Evolutionary conservation across 2,797 vertebrate species (phyloP).

Genomic region (Morelia viridis): DNA sequence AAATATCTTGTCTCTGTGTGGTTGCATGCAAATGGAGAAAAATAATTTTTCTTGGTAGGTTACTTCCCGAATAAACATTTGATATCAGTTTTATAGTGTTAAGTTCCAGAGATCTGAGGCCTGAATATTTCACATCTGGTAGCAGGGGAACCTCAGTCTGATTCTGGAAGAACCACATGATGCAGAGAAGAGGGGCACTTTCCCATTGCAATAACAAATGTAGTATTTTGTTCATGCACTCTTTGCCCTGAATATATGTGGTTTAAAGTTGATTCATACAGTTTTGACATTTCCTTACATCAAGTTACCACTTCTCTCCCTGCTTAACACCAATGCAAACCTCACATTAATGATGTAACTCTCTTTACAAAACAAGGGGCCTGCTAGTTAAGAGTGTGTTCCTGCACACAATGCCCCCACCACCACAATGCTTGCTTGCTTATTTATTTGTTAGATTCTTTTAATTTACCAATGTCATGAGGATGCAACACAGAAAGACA

Average conservation of each 20-base stretch:
- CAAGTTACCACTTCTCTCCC: neutral
- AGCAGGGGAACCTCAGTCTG: neutral
- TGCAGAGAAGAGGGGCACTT: neutral
- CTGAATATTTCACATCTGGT: neutral
- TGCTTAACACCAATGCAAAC: neutral
- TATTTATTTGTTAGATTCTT: neutral
- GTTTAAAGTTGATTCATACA: neutral
- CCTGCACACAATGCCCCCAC: neutral
- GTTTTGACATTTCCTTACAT: neutral
- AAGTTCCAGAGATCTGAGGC: neutral
- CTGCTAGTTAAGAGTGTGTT: neutral
- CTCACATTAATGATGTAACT: neutral
- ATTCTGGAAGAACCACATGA: neutral
- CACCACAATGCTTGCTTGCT: neutral
- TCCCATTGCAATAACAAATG: neutral
- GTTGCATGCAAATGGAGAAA: neutral
- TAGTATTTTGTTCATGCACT: neutral
- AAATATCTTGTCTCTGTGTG: constrained; percentile 7
- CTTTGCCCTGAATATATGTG: neutral
- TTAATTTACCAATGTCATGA: too few relatives aligned
- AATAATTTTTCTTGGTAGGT: neutral
- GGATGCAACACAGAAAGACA: too few relatives aligned
- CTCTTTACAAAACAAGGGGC: neutral
- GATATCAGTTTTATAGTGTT: neutral
- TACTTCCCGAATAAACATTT: neutral